Conservation (phyloP, 2,113 vertebrate genomes). For the Tachysurus fulvidraco region DNA sequence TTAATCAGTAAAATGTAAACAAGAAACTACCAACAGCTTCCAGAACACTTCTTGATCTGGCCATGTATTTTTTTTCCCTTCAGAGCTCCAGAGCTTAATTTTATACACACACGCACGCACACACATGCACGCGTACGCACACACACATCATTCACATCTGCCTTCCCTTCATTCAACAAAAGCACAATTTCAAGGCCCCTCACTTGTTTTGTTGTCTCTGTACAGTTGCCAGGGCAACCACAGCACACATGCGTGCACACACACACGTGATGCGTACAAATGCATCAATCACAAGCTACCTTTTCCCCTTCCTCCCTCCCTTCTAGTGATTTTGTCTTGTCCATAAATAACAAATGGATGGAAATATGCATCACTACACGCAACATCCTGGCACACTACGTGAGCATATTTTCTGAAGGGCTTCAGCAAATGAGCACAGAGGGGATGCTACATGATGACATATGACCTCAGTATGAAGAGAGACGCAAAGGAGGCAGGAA, state of each 20-base stretch:
- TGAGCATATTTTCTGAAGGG: background rate
- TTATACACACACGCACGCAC: background rate
- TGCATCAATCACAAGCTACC: slow-evolving; percentile 48
- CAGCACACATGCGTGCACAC: slow-evolving; percentile 59
- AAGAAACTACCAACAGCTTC: background rate
- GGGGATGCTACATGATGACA: background rate
- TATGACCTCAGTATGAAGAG: background rate
- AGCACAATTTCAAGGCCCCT: slow-evolving; percentile 69
- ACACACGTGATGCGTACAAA: slow-evolving; percentile 61
- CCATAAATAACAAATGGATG: slow-evolving; percentile 20
- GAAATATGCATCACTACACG: background rate
- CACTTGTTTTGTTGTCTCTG: slow-evolving; percentile 65
- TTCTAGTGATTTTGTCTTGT: background rate
- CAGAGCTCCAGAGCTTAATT: too few species aligned
- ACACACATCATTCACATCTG: slow-evolving; percentile 57
- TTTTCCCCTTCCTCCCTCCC: slow-evolving; percentile 19
- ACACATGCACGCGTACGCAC: slow-evolving; percentile 7
- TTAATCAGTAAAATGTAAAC: slow-evolving; percentile 1
- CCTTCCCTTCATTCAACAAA: slow-evolving; percentile 43
- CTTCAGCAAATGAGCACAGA: background rate
- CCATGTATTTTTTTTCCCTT: background rate
- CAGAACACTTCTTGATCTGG: background rate
- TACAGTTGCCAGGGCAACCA: slow-evolving; percentile 70
- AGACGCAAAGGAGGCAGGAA: background rate
- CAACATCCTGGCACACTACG: background rate